These are phyloP conservation scores for Teinopalpus imperialis DNA, from an alignment of 2,888 invertebrate species.

Conservation along the genomic window DNA sequence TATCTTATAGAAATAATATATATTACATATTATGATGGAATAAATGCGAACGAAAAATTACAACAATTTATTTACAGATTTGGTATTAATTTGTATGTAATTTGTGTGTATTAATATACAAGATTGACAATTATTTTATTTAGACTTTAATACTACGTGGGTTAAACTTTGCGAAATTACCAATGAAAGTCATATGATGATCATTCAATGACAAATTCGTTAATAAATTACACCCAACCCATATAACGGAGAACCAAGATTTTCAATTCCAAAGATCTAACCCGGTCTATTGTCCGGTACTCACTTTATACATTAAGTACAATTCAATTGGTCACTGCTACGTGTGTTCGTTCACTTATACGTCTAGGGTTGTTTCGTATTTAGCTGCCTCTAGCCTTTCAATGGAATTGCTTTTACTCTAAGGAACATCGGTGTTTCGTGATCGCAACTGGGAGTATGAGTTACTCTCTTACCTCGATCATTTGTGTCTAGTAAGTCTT, in stretches of 20 bases:
- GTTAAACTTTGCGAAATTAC: no score
- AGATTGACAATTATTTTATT: no score
- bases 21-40: no score
- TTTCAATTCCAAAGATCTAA: slow-evolving; percentile 13
- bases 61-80: no score
- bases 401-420: slow-evolving; percentile 35
- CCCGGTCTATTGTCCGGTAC: slow-evolving; percentile 15
- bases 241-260: slow-evolving; percentile 8
- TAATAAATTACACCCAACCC: no score
- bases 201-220: no score
- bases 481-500: slow-evolving; percentile 13
- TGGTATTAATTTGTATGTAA: no score
- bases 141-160: no score
- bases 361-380: slow-evolving; percentile 20
- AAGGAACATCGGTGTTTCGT: slow-evolving; percentile 17
- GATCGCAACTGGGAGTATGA: slow-evolving; percentile 2
- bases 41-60: no score
- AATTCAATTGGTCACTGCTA: slow-evolving; percentile 24
- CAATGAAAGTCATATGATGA: no score
- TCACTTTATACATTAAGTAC: slow-evolving; percentile 25
- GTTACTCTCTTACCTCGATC: slow-evolving; percentile 16
- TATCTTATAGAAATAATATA: no score
- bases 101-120: no score
- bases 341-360: slow-evolving; percentile 26
- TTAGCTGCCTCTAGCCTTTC: slow-evolving; percentile 31